Evolutionary conservation across 2,797 vertebrate genomes (phyloP), one percentile per base, ranked within the genome.

Genomic region (Syngnathus rostellatus): DNA sequence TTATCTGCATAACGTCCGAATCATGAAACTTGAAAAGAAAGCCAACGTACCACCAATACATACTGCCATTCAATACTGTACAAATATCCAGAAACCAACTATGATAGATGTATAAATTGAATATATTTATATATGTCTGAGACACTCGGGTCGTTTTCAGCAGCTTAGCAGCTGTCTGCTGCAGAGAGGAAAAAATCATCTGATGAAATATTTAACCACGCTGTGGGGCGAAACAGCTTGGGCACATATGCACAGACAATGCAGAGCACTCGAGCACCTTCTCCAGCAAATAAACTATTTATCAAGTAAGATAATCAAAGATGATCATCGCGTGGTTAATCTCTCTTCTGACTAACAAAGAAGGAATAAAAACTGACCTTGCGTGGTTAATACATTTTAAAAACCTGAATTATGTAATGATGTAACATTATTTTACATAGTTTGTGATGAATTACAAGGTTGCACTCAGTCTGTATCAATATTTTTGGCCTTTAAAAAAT

Each of bases 151-250:
- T 63, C 61, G 76, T 82, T 86, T 85, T 69, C 76, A 74, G 69
- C 62, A 72, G 25, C 55, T 48, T 72, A 75, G 83, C 79, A 79
- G 81, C 75, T 75, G 74, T 71, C 70, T 66, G 51, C 73, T 59
- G 71, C 39, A 79, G 69, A 83, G 86, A 75, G 73, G 74, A 83
- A 87, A 72, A 83, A 87, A 85, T 79, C 40, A 77, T 69, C 63
- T 61, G 8, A 77, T 85, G 64, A 82, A 82, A 86, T 83, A 86
- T 89, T 77, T 75, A 87, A 84, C 70, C 40, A 66, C 48, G 59
- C 37, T 45, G 63, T 75, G 67, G 70, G 75, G 71, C 62, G 73
- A 83, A 84, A 81, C 77, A 81, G 77, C 74, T 75, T 19, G 62
- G 14, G 62, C 62, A 39, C 61, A 48, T 8, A 19, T 62, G 43